phyloP scores from a whole-genome alignment of 2,797 vertebrate genomes.

The Poeciliopsis paucimaculata region DNA sequence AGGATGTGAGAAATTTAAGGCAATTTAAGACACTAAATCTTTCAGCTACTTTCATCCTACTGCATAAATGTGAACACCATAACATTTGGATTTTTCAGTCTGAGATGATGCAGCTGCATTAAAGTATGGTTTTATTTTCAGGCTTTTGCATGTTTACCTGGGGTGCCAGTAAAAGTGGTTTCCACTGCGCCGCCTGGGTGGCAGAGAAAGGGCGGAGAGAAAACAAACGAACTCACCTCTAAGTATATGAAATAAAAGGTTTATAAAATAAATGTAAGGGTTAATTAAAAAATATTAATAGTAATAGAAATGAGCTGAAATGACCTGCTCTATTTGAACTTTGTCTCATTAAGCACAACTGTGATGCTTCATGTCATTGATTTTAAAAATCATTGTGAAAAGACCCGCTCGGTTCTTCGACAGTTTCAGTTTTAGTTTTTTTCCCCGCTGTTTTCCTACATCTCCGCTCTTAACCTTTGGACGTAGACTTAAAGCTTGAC shows the following conservation, averaged over 20 bases:
- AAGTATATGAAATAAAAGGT: conserved; percentile 15
- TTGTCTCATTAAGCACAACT: conserved; percentile 10
- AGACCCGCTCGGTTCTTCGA: conserved; percentile 28
- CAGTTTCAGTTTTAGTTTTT: conserved; percentile 25
- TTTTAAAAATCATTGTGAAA: conserved; percentile 12
- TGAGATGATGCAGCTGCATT: neutral
- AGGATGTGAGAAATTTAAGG: neutral
- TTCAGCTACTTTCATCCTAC: neutral
- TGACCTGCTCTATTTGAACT: conserved; percentile 8
- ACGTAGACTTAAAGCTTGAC: conserved; percentile 21
- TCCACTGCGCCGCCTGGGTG: conserved; percentile 51
- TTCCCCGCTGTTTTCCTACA: neutral
- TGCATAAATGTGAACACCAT: neutral
- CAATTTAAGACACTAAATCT: neutral
- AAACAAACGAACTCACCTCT: conserved; percentile 6
- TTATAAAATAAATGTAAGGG: neutral
- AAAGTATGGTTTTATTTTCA: neutral
- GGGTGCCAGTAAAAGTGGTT: neutral
- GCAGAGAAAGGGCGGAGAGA: conserved; percentile 33
- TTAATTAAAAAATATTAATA: neutral
- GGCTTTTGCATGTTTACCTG: neutral
- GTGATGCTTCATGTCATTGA: conserved; percentile 2
- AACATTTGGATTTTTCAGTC: neutral
- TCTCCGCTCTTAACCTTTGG: conserved; percentile 36
- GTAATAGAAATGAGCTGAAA: neutral